Evolutionary conservation across 2,113 vertebrate genomes (phyloP), one percentile per base, ranked within the genome.

Genomic region (Colistium nudipinnis): DNA sequence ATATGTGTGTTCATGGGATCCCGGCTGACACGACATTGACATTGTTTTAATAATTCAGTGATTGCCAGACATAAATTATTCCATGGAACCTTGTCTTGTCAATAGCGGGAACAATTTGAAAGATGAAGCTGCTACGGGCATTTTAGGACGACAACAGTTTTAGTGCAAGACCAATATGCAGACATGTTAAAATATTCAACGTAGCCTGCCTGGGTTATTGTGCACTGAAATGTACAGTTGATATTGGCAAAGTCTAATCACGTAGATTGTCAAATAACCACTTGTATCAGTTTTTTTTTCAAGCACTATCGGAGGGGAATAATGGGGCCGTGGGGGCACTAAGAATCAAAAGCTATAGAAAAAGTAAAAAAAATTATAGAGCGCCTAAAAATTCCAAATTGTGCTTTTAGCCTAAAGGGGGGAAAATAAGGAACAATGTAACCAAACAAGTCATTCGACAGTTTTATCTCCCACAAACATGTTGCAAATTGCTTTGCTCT

Each of bases 131-230:
- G 84, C 82, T 84, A 68, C 70, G 59, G 87, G 83, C 78, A 24
- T 76, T 81, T 83, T 81, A 78, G 83, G 80, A 84, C 62, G 67
- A 82, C 85, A 88, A 82, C 84, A 80, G 71, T 80, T 82, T 84
- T 35, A 67, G 73, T 59, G 69, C 76, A 78, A 80, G 72, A 88
- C 84, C 86, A 88, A 91, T 90, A 86, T 83, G 82, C 88, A 90
- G 81, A 85, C 70, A 85, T 87, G 80, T 76, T 92, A 78, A 90
- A 91, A 91, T 90, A 92, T 92, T 90, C 80, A 90, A 57, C 45
- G 87, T 60, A 67, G 63, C 73, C 70, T 14, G 61, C 60, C 63
- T 76, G 61, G 65, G 72, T 87, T 87, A 87, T 81, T 86, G 79
- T 76, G 64, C 45, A 51, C 63, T 88, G 74, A 84, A 83, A 86